Percentiles rank a stretch among this genome's conserved stretches.
Evolutionary conservation across 2,888 invertebrate species (phyloP).

Genomic region (Anoncus sp.): DNA sequence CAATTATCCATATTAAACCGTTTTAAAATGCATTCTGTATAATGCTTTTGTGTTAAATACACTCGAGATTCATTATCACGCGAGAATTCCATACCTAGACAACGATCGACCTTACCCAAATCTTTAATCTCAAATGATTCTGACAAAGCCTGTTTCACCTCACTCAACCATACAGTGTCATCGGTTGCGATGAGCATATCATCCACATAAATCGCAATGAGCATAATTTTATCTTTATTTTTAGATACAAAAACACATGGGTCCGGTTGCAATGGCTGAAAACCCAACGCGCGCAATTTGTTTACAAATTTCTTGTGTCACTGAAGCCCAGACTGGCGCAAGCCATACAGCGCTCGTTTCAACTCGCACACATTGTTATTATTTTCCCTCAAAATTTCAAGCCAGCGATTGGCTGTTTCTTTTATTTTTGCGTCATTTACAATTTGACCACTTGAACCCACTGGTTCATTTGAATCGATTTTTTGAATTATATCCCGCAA

Average conservation of each 20-base stretch:
- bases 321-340: conserved; percentile 51
- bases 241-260: conserved; percentile 50
- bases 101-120: conserved; percentile 28
- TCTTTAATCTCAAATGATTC: conserved; percentile 52
- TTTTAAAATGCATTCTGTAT: conserved; percentile 34
- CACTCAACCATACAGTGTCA: conserved; percentile 21
- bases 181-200: conserved; percentile 38
- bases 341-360: conserved; percentile 52
- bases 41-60: conserved; percentile 14
- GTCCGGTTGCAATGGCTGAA: conserved; percentile 39
- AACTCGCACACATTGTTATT: conserved; percentile 50
- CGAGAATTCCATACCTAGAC: conserved; percentile 52
- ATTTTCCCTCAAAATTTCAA: neutral
- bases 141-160: conserved; percentile 26
- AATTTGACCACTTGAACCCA: neutral
- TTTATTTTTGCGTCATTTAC: conserved; percentile 19
- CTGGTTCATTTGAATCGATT: conserved; percentile 21
- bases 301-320: conserved; percentile 53
- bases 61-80: conserved; percentile 33
- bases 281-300: conserved; percentile 12
- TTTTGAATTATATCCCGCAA: conserved; percentile 37
- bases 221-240: conserved; percentile 17
- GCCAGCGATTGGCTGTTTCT: conserved; percentile 43
- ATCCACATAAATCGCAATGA: conserved; percentile 58
- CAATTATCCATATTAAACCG: conserved; percentile 43